Evolutionary conservation across 1,140 invertebrate species (phyloP).

Genomic region (Portunus trituberculatus): DNA sequence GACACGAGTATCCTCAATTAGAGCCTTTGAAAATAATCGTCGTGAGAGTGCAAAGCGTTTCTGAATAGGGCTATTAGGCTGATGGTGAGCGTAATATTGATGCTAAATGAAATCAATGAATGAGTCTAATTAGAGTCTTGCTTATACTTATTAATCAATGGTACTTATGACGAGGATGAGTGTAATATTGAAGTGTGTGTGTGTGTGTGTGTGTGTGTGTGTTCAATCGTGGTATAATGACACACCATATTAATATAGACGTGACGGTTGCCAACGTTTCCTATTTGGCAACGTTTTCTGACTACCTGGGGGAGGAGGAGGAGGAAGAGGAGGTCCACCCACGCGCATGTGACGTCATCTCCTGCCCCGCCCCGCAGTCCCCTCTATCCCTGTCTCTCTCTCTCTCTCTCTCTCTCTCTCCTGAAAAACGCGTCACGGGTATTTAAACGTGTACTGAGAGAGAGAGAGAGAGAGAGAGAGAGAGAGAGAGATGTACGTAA

Average conservation of each 20-base stretch:
- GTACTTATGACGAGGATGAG: too few relatives aligned
- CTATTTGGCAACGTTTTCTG: constrained; percentile 18
- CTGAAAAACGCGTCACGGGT: background rate
- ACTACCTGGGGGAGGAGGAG: background rate
- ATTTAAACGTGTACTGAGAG: constrained; percentile 21
- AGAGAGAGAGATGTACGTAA: too few relatives aligned
- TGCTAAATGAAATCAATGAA: too few relatives aligned
- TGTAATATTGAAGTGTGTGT: too few relatives aligned
- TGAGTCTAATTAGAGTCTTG: too few relatives aligned
- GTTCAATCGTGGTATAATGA: background rate
- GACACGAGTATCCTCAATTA: too few relatives aligned
- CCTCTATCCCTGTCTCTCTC: background rate
- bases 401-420: background rate
- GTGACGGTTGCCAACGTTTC: background rate
- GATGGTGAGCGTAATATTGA: too few relatives aligned
- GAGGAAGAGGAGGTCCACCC: background rate
- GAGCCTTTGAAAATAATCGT: too few relatives aligned
- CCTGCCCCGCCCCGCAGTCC: too few relatives aligned
- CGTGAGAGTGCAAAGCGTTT: too few relatives aligned
- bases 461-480: background rate
- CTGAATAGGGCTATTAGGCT: too few relatives aligned
- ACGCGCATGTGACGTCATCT: background rate
- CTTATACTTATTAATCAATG: too few relatives aligned
- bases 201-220: background rate
- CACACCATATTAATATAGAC: background rate